phyloP scores from a whole-genome alignment of 2,797 vertebrate genomes.

The Sylvilagus floridanus region DNA sequence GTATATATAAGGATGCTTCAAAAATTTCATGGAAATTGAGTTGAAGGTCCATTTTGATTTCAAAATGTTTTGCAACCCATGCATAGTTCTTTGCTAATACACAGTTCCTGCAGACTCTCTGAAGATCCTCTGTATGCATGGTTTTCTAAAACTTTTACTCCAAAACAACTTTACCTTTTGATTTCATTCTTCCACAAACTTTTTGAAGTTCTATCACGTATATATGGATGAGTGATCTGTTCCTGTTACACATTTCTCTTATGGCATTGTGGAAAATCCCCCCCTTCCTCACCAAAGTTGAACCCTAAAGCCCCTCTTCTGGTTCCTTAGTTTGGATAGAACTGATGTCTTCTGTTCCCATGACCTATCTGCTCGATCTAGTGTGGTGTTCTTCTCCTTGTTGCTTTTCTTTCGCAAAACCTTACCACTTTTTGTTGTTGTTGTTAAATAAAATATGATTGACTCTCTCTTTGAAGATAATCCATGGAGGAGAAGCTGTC shows the following conservation, averaged over 20 bases:
- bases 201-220: not conserved
- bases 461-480: conserved; percentile 77
- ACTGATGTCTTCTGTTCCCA: conserved; percentile 64
- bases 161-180: too few species aligned
- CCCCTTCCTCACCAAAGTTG: not conserved
- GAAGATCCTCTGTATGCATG: too few species aligned
- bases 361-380: conserved; percentile 48
- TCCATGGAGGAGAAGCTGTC: conserved; percentile 70
- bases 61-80: too few species aligned
- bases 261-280: not conserved
- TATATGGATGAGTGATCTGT: not conserved
- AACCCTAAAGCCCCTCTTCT: not conserved
- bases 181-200: too few species aligned
- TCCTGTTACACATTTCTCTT: not conserved
- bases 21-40: too few species aligned
- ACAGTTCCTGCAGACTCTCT: too few species aligned
- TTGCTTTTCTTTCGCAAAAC: conserved; percentile 44
- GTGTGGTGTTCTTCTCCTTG: conserved; percentile 55
- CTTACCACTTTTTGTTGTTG: conserved; percentile 64
- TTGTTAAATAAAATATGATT: conserved; percentile 65
- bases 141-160: too few species aligned
- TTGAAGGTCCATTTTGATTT: too few species aligned
- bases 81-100: too few species aligned
- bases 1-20: not conserved
- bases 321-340: not conserved